phyloP scores from a whole-genome alignment of 2,797 vertebrate species.

The Monodelphis domestica region DNA sequence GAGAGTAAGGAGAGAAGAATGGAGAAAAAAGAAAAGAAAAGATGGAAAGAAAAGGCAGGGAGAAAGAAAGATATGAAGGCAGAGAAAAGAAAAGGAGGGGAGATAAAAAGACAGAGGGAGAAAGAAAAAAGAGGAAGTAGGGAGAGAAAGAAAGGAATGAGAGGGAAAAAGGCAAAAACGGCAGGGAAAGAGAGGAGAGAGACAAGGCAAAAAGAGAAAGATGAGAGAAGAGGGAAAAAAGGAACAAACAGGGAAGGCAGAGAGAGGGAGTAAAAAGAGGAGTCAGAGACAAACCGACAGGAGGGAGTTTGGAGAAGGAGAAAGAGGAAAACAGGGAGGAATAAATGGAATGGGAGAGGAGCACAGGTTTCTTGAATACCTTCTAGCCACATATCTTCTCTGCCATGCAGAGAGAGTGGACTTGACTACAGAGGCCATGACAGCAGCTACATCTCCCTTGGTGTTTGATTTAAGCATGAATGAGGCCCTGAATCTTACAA shows the following conservation, averaged over 20 bases:
- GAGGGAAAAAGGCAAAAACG: neutral
- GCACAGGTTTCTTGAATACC: neutral
- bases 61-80: neutral
- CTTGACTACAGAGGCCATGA: conserved; percentile 25
- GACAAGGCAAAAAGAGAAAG: no score
- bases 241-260: no score
- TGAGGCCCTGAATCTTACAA: neutral
- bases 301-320: neutral
- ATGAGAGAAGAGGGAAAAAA: no score
- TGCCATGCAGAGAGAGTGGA: neutral
- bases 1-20: neutral
- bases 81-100: no score
- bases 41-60: no score
- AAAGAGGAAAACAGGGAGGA: neutral
- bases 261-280: neutral
- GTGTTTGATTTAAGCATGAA: conserved; percentile 18
- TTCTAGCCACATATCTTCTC: neutral
- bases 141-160: no score
- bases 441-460: neutral
- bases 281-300: neutral
- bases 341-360: neutral
- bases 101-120: no score
- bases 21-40: neutral
- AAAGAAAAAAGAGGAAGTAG: no score
- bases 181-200: neutral